Evolutionary conservation across 2,113 vertebrate genomes (phyloP), one percentile per base, ranked within the genome.

Genomic region (Oryzias melastigma): DNA sequence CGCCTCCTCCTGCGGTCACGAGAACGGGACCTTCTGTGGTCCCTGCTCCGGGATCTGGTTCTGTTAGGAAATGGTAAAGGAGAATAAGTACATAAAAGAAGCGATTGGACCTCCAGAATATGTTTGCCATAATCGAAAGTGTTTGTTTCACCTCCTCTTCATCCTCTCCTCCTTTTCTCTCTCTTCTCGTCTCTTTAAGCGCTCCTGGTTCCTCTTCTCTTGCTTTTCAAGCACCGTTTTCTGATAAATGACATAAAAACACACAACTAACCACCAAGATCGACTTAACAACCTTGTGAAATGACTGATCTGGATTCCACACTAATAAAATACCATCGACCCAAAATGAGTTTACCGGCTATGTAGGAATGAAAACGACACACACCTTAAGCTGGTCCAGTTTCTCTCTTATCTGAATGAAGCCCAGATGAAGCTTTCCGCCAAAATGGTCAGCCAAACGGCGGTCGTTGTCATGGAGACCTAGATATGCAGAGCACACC

Each of bases 381-480:
- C 42, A 3, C 90, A 98, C 97, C 93, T 95, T 95, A 68, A 99
- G 87, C 63, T 95, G 93, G 69, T 97, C 95, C 85, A 99, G 88
- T 80, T 99, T 99, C 88, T 99, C 96, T 77, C 97, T 90, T 78
- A 99, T 99, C 88, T 98, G 95, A 83, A 99, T 99, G 91, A 99
- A 99, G 46, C 97, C 97, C 88, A 99, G 90, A 80, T 99, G 97
- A 77, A 99, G 92, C 85, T 99, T 99, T 63, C 97, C 97, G 5
- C 97, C 97, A 15, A 99, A 99, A 82, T 99, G 97, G 85, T 99
- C 97, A 60, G 97, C 97, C n/a, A 99, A 90, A 16, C 97, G 96
- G 4, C 96, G 95, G 80, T 99, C 97, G 0, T 99, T 98, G 89
- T 99, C 97, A 75, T 99, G 97, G 77, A 99, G 95, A 78, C 97